Evolutionary conservation across 2,888 invertebrate genomes (phyloP).

Genomic region (Lochmaea crataegi): DNA sequence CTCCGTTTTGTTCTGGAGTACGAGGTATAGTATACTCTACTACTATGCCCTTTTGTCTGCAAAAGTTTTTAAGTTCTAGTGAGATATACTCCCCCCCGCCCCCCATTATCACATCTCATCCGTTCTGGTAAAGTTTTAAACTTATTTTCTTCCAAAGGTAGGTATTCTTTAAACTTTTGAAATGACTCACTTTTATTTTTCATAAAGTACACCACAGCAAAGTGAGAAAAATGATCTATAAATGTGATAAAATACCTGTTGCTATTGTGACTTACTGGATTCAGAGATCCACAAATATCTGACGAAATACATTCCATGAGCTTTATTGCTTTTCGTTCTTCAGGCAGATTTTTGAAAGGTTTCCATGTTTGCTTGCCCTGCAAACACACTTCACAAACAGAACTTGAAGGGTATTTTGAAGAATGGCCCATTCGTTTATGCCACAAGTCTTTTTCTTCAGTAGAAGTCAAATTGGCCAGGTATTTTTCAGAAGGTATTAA

Average conservation of each 20-base stretch:
- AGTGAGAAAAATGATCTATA: constrained; percentile 59
- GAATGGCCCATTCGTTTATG: constrained; percentile 52
- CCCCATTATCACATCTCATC: neutral
- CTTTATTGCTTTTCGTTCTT: constrained; percentile 7
- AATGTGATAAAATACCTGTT: constrained; percentile 56
- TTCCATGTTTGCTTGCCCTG: neutral
- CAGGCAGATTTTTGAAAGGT: constrained; percentile 5
- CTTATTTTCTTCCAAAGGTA: neutral
- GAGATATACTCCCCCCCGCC: too few species aligned
- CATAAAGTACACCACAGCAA: constrained; percentile 53
- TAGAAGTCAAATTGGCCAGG: constrained; percentile 24
- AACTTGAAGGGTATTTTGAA: constrained; percentile 36
- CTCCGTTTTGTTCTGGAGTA: too few species aligned
- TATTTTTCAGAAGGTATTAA: neutral
- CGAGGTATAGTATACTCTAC: too few species aligned
- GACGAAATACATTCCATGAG: neutral
- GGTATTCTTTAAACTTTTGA: neutral
- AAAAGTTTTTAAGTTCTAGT: too few species aligned
- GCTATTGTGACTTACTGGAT: constrained; percentile 52
- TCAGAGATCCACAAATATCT: constrained; percentile 56
- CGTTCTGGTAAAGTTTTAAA: neutral
- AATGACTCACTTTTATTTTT: constrained; percentile 35
- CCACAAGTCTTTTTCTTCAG: neutral
- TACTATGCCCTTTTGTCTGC: too few species aligned
- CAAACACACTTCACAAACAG: constrained; percentile 45